Evolutionary conservation across 1,140 invertebrate genomes (phyloP), one percentile per base, ranked within the genome.

Genomic region (Scaptomyza montana): DNA sequence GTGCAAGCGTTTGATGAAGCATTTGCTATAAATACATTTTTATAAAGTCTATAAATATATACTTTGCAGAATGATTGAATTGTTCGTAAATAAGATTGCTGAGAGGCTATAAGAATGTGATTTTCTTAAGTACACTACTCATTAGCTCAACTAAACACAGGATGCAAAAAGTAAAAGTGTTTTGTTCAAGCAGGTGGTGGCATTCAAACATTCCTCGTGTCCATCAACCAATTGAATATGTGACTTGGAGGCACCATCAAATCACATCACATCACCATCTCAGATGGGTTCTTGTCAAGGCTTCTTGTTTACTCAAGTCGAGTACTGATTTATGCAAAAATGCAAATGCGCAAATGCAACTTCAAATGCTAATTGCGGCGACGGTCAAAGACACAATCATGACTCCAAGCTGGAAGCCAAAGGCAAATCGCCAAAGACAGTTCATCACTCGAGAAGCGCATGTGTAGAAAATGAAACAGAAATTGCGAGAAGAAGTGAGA

Each of bases 351-450:
- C 69, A 85, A 80, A 89, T 89, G 84, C 79, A 87, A 89, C 84
- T 89, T 89, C 84, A 89, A 89, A 89, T 89, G 84, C 84, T 89
- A 89, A 89, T 89, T 89, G 85, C 85, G 84, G 73, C 79, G 74
- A 89, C 85, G 84, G 84, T 84, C 84, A 87, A 89, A 87, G 84
- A 86, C 81, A 81, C 60, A 79, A 65, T 56, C 51, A 71, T 33
- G 68, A 54, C 16, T 13, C 25, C 13, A 43, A 12, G 45, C 5
- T 39, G 28, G 61, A 30, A 46, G 41, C 12, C 36, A 39, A 16
- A 39, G 66, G 12, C 65, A 19, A 3, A 19, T 9, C 60, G 19
- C 8, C 39, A 30, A 53, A 33, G 19, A 55, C 33, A 36, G 33
- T 36, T 36, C 33, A 36, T 36, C 33, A 36, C 7, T 16, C 21